Evolutionary conservation across 2,797 vertebrate genomes (phyloP).

Genomic region (Poeciliopsis presidionis): DNA sequence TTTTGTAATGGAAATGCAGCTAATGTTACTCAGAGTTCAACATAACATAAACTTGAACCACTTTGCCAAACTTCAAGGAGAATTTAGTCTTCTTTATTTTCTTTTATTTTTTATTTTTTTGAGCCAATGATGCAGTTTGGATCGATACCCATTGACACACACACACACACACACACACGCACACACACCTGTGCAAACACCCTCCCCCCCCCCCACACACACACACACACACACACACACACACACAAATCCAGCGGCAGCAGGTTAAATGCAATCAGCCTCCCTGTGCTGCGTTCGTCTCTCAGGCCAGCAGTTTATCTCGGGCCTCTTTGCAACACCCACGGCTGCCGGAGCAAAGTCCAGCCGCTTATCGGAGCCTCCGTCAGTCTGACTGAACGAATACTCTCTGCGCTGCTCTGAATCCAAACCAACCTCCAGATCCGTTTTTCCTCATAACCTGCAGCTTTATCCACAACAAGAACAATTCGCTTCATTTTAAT

Average conservation of each 20-base stretch:
- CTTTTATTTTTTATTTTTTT: background rate
- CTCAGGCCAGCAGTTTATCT: slow-evolving; percentile 76
- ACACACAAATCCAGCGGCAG: slow-evolving; percentile 30
- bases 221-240: slow-evolving; percentile 23
- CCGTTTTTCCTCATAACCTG: background rate
- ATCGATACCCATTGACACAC: slow-evolving; percentile 54
- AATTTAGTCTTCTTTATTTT: background rate
- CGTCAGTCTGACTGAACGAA: background rate
- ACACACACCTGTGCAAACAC: no score
- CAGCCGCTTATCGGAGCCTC: slow-evolving; percentile 74
- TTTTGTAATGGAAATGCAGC: background rate
- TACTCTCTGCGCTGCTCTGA: background rate
- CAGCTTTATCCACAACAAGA: background rate
- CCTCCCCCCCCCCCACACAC: no score
- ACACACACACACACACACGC: slow-evolving; percentile 20
- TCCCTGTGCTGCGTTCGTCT: slow-evolving; percentile 63
- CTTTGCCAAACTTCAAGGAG: background rate
- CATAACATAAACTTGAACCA: slow-evolving; percentile 24
- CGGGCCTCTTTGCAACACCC: slow-evolving; percentile 78
- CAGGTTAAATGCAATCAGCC: slow-evolving; percentile 76
- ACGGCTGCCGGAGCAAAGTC: slow-evolving; percentile 80
- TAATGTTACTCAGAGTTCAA: slow-evolving; percentile 39
- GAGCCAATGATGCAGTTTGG: slow-evolving; percentile 38
- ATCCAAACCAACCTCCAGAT: background rate
- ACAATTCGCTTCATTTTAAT: background rate